Evolutionary conservation across 2,888 invertebrate species (phyloP).

Genomic region (Agonopterix arenella): DNA sequence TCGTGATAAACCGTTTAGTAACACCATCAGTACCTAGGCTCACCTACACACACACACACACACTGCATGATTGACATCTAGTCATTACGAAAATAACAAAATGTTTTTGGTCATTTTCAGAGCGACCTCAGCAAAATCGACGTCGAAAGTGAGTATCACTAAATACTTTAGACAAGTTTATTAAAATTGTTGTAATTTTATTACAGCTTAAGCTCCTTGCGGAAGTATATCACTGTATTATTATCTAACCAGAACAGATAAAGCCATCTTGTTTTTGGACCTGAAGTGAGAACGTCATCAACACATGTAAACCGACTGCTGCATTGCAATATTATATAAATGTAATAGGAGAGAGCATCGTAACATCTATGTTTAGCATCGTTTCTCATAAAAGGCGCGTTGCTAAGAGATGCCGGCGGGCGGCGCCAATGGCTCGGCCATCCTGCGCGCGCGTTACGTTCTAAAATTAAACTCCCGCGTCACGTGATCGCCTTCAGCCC

Average conservation of each 20-base stretch:
- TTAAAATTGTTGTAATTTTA: no score
- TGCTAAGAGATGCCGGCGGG: slow-evolving; percentile 47
- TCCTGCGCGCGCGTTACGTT: slow-evolving; percentile 61
- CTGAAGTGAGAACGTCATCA: background rate
- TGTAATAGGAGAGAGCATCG: slow-evolving; percentile 31
- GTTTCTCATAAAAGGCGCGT: slow-evolving; percentile 69
- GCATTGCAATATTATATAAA: slow-evolving; percentile 24
- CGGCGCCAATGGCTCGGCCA: slow-evolving; percentile 46
- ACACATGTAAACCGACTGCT: no score
- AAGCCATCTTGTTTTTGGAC: no score
- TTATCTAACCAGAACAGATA: no score
- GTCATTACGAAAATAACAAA: slow-evolving; percentile 52
- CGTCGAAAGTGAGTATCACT: slow-evolving; percentile 90
- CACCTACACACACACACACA: slow-evolving; percentile 39
- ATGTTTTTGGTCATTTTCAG: slow-evolving; percentile 80
- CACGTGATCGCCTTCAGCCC: slow-evolving; percentile 60
- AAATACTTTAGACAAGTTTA: no score
- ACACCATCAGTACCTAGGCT: background rate
- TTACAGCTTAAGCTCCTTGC: no score
- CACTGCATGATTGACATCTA: slow-evolving; percentile 34
- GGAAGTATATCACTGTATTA: no score
- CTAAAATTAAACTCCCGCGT: slow-evolving; percentile 64
- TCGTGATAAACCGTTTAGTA: slow-evolving; percentile 19
- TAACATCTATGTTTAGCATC: slow-evolving; percentile 63
- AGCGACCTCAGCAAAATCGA: slow-evolving; percentile 92